These are phyloP conservation scores for Eupristina koningsbergeri DNA, from an alignment of 1,140 invertebrate species.

Conservation along the genomic window DNA sequence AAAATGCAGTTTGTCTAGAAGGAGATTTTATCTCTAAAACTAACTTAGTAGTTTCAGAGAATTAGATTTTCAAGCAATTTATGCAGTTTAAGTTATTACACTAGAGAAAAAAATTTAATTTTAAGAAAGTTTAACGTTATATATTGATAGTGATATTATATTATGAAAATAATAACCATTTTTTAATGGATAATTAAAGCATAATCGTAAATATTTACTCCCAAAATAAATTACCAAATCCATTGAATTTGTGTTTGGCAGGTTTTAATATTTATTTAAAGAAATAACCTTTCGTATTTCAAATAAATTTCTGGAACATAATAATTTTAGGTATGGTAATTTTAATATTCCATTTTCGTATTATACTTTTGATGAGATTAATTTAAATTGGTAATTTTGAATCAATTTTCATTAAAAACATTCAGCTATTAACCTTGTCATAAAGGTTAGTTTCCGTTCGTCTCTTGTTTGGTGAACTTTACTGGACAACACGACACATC, in stretches of 20 bases:
- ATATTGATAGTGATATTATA: too few species aligned
- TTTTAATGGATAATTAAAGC: too few species aligned
- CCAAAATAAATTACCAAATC: not conserved
- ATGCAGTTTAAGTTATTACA: too few species aligned
- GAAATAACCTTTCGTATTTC: not conserved
- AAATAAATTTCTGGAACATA: not conserved
- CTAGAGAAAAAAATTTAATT: too few species aligned
- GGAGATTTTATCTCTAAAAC: too few species aligned
- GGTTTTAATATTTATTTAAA: not conserved
- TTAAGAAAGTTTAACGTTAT: too few species aligned
- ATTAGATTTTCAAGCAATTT: too few species aligned
- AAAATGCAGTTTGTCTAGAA: too few species aligned
- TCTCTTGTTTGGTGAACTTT: not conserved
- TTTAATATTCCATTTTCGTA: not conserved
- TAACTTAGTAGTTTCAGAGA: too few species aligned
- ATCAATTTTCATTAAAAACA: not conserved
- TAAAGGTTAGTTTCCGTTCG: not conserved
- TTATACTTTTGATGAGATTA: constrained; percentile 1
- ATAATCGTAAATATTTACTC: too few species aligned
- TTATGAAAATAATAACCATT: too few species aligned
- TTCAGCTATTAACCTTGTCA: not conserved
- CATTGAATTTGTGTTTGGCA: not conserved
- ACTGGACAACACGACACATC: not conserved
- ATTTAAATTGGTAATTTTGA: constrained; percentile 16
- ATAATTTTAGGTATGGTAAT: not conserved